Evolutionary conservation across 23 tunicate species (phyloP).

Genomic region (Clavelina lepadiformis): DNA sequence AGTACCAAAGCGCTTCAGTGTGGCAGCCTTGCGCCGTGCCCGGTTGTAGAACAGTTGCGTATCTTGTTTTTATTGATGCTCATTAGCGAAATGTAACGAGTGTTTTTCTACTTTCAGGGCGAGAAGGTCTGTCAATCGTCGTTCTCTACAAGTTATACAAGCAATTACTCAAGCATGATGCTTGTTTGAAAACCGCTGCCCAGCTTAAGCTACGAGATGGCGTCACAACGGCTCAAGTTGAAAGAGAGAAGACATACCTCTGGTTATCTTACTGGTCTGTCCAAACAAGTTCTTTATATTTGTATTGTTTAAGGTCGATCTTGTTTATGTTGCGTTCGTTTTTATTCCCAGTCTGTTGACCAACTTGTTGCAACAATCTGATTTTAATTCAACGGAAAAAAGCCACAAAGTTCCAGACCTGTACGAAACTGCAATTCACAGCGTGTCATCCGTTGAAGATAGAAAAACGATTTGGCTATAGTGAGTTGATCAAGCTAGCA

Average conservation of each 20-base stretch:
- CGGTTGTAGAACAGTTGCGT: neutral
- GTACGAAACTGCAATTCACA: constrained; percentile 44
- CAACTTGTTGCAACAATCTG: constrained; percentile 2
- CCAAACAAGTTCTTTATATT: neutral
- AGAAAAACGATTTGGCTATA: constrained; percentile 37
- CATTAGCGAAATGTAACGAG: neutral
- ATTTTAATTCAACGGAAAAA: no score
- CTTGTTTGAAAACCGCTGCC: neutral
- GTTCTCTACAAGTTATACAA: constrained; percentile 32
- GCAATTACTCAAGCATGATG: constrained; percentile 30
- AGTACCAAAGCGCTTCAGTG: no score
- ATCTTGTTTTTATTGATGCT: no score
- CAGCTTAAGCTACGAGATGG: constrained; percentile 2
- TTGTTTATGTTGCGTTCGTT: neutral
- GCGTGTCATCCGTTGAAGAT: constrained; percentile 9
- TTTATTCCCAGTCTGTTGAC: constrained; percentile 15
- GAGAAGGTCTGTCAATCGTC: constrained; percentile 13
- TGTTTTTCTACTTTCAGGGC: constrained; percentile 12
- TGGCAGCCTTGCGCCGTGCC: neutral
- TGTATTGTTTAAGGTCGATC: neutral
- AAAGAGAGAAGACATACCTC: constrained; percentile 41
- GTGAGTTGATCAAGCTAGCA: no score
- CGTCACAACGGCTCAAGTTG: constrained; percentile 1
- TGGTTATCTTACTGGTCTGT: constrained; percentile 68
- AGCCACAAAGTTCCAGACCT: constrained; percentile 1